These are phyloP conservation scores for Characodon lateralis DNA, from an alignment of 2,797 vertebrate genomes.

Conservation along the genomic window DNA sequence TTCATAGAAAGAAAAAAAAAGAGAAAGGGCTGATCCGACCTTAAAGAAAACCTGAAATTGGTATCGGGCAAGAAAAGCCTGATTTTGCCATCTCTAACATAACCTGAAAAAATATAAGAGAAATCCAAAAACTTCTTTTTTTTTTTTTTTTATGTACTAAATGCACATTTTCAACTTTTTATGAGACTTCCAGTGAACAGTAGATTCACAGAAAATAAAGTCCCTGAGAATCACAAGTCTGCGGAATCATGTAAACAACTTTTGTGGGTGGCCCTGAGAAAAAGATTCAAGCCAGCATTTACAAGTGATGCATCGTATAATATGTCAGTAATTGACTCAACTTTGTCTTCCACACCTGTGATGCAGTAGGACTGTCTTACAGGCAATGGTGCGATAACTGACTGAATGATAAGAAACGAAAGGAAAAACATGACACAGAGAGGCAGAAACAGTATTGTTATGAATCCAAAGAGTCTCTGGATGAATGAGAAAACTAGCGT, in stretches of 20 bases:
- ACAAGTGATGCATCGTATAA: slow-evolving; percentile 61
- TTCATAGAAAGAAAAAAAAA: background rate
- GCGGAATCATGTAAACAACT: slow-evolving; percentile 77
- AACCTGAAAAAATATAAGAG: background rate
- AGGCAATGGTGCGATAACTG: slow-evolving; percentile 43
- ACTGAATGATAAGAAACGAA: slow-evolving; percentile 40
- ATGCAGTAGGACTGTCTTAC: slow-evolving; percentile 49
- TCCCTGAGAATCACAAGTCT: slow-evolving; percentile 49
- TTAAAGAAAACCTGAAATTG: background rate
- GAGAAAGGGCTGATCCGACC: background rate
- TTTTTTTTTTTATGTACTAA: background rate
- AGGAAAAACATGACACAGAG: slow-evolving; percentile 59
- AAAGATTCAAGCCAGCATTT: slow-evolving; percentile 51
- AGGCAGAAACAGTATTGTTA: slow-evolving; percentile 62
- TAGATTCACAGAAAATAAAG: slow-evolving; percentile 25
- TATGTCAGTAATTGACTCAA: slow-evolving; percentile 65
- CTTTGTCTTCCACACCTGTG: slow-evolving; percentile 70
- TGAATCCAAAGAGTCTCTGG: slow-evolving; percentile 66
- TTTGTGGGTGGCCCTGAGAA: slow-evolving; percentile 57
- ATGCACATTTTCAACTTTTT: slow-evolving; percentile 4
- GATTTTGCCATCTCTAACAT: too few relatives aligned
- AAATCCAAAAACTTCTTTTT: background rate
- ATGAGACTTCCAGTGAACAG: background rate
- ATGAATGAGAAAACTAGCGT: slow-evolving; percentile 63
- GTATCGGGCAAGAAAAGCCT: background rate